These are phyloP conservation scores for Drosophila limbata DNA, from an alignment of 2,888 invertebrate genomes.

Conservation along the genomic window DNA sequence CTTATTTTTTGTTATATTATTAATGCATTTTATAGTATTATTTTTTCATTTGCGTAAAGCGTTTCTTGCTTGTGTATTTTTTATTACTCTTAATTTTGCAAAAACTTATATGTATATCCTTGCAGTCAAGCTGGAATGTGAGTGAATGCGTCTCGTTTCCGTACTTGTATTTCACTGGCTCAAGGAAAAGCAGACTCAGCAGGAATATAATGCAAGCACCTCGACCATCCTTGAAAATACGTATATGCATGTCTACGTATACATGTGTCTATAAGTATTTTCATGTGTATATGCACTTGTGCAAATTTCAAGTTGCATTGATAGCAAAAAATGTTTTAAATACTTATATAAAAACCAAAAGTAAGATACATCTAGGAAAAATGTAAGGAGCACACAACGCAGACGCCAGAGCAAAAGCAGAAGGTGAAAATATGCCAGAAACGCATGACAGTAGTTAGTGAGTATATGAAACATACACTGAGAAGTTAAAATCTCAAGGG, in stretches of 20 bases:
- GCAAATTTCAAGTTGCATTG: constrained; percentile 56
- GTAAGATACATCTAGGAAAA: constrained; percentile 21
- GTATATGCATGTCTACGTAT: not conserved
- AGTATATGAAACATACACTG: not conserved
- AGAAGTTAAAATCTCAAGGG: not conserved
- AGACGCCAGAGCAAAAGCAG: constrained; percentile 25
- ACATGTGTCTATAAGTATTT: not conserved
- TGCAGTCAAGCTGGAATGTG: constrained; percentile 3
- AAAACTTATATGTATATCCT: constrained; percentile 28
- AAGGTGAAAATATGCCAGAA: constrained; percentile 43
- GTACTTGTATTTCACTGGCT: constrained; percentile 19
- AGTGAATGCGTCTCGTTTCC: constrained; percentile 8
- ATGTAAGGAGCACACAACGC: constrained; percentile 14
- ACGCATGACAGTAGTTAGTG: constrained; percentile 4
- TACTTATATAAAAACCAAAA: constrained; percentile 28
- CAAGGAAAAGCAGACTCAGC: constrained; percentile 53
- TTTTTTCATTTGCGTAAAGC: constrained; percentile 61
- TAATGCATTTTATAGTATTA: constrained; percentile 54
- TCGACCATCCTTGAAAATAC: constrained; percentile 12
- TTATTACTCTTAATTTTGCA: constrained; percentile 60
- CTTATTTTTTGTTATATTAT: constrained; percentile 44
- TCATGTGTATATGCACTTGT: constrained; percentile 11
- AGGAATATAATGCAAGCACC: constrained; percentile 40
- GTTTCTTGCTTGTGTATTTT: constrained; percentile 44
- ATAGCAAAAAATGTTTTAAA: constrained; percentile 54